Evolutionary conservation across 2,888 invertebrate species (phyloP).

Genomic region (Noctua fimbriata): DNA sequence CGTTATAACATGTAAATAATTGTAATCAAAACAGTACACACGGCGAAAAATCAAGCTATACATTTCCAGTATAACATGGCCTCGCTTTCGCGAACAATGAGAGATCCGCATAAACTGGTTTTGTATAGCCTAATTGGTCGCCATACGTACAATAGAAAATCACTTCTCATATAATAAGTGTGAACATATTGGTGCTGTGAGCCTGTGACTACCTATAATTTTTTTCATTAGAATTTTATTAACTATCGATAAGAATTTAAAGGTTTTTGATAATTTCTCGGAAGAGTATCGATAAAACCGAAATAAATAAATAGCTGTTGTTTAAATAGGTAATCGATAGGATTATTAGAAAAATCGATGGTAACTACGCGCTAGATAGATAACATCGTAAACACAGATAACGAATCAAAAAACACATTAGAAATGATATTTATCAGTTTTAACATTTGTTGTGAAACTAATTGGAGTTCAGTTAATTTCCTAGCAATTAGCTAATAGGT

Average conservation of each 20-base stretch:
- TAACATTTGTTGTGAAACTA: not conserved
- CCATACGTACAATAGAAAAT: not conserved
- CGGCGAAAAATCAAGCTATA: no score
- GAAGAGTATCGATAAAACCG: constrained; percentile 52
- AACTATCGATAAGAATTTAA: constrained; percentile 49
- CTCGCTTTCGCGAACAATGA: no score
- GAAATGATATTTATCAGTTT: constrained; percentile 33
- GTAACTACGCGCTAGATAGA: constrained; percentile 37
- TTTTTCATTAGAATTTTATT: constrained; percentile 56
- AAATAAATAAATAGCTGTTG: constrained; percentile 20
- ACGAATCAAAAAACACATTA: constrained; percentile 40
- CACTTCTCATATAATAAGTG: not conserved
- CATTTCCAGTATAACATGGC: no score
- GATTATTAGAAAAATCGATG: constrained; percentile 32
- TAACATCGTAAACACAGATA: constrained; percentile 50
- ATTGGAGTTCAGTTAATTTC: not conserved
- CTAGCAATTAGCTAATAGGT: constrained; percentile 34
- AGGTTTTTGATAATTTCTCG: constrained; percentile 46
- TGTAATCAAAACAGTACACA: not conserved
- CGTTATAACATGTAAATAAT: not conserved
- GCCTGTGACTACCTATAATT: no score
- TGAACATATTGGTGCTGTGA: not conserved
- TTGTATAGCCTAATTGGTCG: no score
- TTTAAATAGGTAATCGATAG: constrained; percentile 45
- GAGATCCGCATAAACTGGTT: no score